phyloP scores from a whole-genome alignment of 2,113 vertebrate species.

The Cyprichromis sp. region DNA sequence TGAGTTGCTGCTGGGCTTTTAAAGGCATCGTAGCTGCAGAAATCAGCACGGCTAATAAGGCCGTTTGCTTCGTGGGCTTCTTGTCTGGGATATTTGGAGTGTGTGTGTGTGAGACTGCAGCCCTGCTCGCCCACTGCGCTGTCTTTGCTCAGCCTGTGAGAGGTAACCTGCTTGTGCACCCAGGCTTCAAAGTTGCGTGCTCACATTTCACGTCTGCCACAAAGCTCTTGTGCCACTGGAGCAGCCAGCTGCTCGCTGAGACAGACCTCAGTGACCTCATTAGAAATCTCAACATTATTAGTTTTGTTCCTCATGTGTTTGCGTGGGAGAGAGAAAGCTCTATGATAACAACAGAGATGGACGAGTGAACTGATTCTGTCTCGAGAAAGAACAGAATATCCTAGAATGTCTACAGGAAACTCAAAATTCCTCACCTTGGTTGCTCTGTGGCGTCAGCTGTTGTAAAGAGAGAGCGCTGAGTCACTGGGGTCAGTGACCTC shows the following conservation, averaged over 20 bases:
- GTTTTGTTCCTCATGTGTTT: neutral
- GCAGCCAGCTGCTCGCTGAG: neutral
- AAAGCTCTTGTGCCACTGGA: neutral
- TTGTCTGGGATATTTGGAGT: neutral
- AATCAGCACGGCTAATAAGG: neutral
- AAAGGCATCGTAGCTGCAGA: neutral
- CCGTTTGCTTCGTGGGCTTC: neutral
- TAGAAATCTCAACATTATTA: neutral
- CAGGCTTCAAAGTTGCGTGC: neutral
- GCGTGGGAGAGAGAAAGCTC: neutral
- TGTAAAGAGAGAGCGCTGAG: neutral
- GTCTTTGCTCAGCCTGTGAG: neutral
- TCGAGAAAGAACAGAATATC: slow-evolving; percentile 6
- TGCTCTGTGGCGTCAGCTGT: neutral
- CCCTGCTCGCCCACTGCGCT: neutral
- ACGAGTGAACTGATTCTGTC: neutral
- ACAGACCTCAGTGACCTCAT: neutral
- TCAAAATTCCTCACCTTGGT: slow-evolving; percentile 63
- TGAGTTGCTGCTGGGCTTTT: neutral
- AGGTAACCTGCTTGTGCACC: neutral
- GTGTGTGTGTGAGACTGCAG: neutral
- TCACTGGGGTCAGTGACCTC: neutral
- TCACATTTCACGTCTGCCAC: slow-evolving; percentile 8
- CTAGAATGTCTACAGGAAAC: slow-evolving; percentile 56
- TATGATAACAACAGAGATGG: neutral